Percentiles rank a stretch among this genome's conserved stretches.
Conservation (phyloP, 2,888 invertebrate genomes). For the Chesias legatella region DNA sequence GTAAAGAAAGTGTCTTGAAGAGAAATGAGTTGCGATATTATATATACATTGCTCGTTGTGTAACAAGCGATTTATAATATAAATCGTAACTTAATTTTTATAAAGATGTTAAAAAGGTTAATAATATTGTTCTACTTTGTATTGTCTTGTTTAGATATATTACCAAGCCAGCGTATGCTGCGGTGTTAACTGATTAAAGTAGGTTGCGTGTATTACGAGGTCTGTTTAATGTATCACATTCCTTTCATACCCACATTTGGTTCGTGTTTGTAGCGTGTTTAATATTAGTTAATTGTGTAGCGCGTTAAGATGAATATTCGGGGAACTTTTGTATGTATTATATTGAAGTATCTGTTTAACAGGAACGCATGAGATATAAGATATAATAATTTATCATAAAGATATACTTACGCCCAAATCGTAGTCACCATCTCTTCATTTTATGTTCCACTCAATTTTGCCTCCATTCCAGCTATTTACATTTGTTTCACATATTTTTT, state of each 20-base stretch:
- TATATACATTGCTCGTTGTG: background rate
- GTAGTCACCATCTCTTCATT: too few species aligned
- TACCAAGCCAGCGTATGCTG: conserved; percentile 6
- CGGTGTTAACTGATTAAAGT: conserved; percentile 25
- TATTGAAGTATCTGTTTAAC: conserved; percentile 10
- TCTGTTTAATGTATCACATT: conserved; percentile 30
- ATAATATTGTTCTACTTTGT: conserved; percentile 2
- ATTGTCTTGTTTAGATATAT: conserved; percentile 8
- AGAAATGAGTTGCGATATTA: conserved; percentile 5
- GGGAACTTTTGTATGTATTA: conserved; percentile 15
- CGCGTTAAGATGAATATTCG: conserved; percentile 18
- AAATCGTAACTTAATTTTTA: background rate
- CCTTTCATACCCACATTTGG: conserved; percentile 27
- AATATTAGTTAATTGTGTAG: conserved; percentile 30
- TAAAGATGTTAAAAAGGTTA: background rate
- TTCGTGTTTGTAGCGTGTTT: conserved; percentile 27
- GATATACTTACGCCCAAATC: background rate
- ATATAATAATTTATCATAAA: conserved; percentile 5
- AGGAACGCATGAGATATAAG: conserved; percentile 5
- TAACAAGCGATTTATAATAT: too few species aligned
- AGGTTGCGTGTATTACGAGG: conserved; percentile 27
- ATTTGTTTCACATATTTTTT: too few species aligned
- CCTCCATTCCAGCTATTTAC: too few species aligned
- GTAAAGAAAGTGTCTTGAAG: conserved; percentile 14
- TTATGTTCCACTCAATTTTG: too few species aligned